Evolutionary conservation across 2,888 invertebrate genomes (phyloP).

Genomic region (Ochlodes sylvanus): DNA sequence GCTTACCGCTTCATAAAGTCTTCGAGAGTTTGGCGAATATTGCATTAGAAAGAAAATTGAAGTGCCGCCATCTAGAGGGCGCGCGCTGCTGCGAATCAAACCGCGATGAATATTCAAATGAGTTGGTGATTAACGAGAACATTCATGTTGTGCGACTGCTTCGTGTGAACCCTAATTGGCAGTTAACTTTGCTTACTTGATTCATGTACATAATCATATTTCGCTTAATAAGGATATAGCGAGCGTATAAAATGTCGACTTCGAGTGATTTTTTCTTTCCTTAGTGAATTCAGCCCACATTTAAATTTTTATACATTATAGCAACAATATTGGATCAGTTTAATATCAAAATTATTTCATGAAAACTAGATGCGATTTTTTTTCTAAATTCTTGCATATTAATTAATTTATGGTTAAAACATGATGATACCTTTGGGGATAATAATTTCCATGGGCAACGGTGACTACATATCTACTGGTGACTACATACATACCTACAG

Average conservation of each 20-base stretch:
- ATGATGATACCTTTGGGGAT: too few species aligned
- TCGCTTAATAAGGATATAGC: slow-evolving; percentile 6
- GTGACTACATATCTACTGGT: too few species aligned
- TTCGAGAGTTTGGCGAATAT: slow-evolving; percentile 53
- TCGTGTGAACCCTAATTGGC: slow-evolving; percentile 52
- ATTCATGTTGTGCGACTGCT: slow-evolving; percentile 54
- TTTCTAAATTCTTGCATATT: too few species aligned
- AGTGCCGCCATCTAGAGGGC: slow-evolving; percentile 49
- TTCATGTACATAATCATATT: slow-evolving; percentile 15
- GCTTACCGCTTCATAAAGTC: slow-evolving; percentile 62
- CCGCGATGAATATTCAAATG: slow-evolving; percentile 68
- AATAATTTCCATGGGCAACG: too few species aligned
- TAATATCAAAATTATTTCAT: too few species aligned
- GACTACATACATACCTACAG: too few species aligned
- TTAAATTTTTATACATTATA: too few species aligned
- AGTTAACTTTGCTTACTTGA: slow-evolving; percentile 55
- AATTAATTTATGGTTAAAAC: too few species aligned
- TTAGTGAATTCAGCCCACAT: too few species aligned
- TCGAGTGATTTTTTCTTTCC: too few species aligned
- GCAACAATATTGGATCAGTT: too few species aligned
- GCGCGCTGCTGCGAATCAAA: slow-evolving; percentile 52
- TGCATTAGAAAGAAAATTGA: slow-evolving; percentile 61
- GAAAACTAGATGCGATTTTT: too few species aligned
- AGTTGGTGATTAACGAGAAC: slow-evolving; percentile 61
- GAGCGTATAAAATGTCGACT: slow-evolving; percentile 11